Evolutionary conservation across 2,797 vertebrate species (phyloP).

Genomic region (Anomalospiza imberbis): DNA sequence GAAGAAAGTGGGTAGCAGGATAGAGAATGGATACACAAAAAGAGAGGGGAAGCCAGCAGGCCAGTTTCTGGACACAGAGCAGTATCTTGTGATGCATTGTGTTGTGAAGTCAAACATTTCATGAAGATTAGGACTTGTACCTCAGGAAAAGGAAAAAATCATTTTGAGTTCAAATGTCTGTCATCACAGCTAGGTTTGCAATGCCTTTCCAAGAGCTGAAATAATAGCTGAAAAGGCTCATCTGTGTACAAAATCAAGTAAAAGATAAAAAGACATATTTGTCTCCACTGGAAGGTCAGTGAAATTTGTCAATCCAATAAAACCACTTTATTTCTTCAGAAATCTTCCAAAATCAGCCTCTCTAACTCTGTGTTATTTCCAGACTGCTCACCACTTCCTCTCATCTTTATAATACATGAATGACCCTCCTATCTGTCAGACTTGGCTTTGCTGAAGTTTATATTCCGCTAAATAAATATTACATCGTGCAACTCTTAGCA

Average conservation of each 20-base stretch:
- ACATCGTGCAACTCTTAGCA: neutral
- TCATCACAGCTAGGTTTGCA: neutral
- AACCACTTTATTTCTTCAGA: neutral
- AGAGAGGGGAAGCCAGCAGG: neutral
- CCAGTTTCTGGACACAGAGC: slow-evolving; percentile 22
- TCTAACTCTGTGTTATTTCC: neutral
- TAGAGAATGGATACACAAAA: neutral
- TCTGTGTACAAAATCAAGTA: neutral
- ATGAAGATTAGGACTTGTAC: slow-evolving; percentile 2
- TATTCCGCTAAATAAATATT: slow-evolving; percentile 31
- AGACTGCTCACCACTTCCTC: neutral
- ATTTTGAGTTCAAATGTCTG: slow-evolving; percentile 11
- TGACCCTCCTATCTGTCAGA: neutral
- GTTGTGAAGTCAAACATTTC: slow-evolving; percentile 10
- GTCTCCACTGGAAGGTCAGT: neutral
- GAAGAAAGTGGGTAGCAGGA: neutral
- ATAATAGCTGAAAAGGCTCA: neutral
- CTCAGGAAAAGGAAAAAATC: neutral
- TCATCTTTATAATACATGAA: neutral
- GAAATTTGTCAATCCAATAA: slow-evolving; percentile 11
- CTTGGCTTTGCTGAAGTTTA: slow-evolving; percentile 15
- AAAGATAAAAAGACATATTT: neutral
- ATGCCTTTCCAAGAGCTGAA: slow-evolving; percentile 5
- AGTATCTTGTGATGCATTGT: slow-evolving; percentile 14
- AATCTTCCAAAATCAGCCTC: neutral